phyloP scores from a whole-genome alignment of 2,888 invertebrate species.

The Aleiodes testaceus region DNA sequence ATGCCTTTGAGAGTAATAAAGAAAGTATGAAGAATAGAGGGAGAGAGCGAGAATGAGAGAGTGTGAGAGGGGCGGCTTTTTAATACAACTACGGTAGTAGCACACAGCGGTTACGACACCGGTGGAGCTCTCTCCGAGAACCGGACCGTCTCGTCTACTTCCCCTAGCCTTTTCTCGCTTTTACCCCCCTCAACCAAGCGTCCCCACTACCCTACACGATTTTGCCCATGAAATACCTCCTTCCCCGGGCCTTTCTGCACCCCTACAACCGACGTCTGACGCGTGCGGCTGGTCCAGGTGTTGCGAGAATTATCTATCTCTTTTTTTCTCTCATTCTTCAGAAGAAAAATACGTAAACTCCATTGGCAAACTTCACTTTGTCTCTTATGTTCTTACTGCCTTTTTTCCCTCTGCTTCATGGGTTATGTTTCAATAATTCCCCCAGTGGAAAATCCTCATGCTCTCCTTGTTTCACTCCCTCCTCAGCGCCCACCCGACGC shows the following conservation, averaged over 20 bases:
- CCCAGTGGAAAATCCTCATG: conserved; percentile 34
- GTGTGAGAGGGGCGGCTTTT: conserved; percentile 16
- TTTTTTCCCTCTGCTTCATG: conserved; percentile 2
- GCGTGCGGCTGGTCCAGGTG: conserved; percentile 48
- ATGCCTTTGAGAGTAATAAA: conserved; percentile 33
- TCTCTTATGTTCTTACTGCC: conserved; percentile 17
- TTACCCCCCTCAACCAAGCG: conserved; percentile 12
- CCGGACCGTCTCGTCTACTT: conserved; percentile 30
- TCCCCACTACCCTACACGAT: conserved; percentile 31
- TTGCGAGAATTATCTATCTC: conserved; percentile 26
- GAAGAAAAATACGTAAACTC: conserved; percentile 28
- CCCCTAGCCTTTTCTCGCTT: conserved; percentile 34
- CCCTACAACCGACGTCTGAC: conserved; percentile 44
- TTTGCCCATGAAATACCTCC: conserved; percentile 40
- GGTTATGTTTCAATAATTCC: conserved; percentile 26
- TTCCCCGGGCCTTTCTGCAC: conserved; percentile 34
- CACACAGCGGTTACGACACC: conserved; percentile 38
- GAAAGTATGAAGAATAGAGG: conserved; percentile 40
- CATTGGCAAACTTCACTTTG: conserved; percentile 29
- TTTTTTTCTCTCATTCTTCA: neutral
- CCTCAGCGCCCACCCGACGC: conserved; percentile 56
- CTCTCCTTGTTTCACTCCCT: conserved; percentile 46
- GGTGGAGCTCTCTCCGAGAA: conserved; percentile 26
- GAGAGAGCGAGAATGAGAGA: conserved; percentile 30
- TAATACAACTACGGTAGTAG: conserved; percentile 8